Evolutionary conservation across 2,113 vertebrate species (phyloP), one percentile per base, ranked within the genome.

Genomic region (Accipiter cooperii): DNA sequence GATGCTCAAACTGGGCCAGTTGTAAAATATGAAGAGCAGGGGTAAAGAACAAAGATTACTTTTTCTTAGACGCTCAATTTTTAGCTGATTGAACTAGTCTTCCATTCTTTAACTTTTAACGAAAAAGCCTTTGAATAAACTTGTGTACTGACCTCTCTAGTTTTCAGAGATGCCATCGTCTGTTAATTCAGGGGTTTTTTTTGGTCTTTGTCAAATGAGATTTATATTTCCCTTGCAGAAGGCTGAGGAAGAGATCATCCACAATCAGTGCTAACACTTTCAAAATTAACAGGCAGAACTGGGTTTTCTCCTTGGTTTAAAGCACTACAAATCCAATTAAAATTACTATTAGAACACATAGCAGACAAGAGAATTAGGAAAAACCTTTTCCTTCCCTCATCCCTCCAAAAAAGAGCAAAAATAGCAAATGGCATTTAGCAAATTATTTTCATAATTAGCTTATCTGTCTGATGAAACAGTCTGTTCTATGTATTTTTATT

Each of bases 371-470:
- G 25, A 89, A 91, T 75, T 31, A 64, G 47, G 7, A 86, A 13
- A 90, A 89, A 47, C 47, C 22, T 87, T 65, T 51, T 87, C 42
- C 52, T 52, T 79, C 44, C 20, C 42, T 26, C 6, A 12, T 36
- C 15, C 20, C 36, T 74, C 63, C 25, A 80, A 73, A 95, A 92
- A 87, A 79, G 63, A 91, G 58, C 70, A 94, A 42, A 84, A 90
- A 87, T 26, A 93, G 69, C 95, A 94, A 83, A 93, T 40, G 55
- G 76, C 71, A 90, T 90, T 90, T 60, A 75, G 83, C 38, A 81
- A 92, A 81, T 92, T 87, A 91, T 85, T 90, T 74, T 58, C 47
- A 51, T 92, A 90, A 90, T 94, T 89, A 87, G 71, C 19, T 93
- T 10, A 81, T 95, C 68, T 92, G 44, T 60, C 91, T 94, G 69